Base-by-base conservation (phyloP, 2,888 invertebrate genomes). In the Cloeon dipterum region DNA sequence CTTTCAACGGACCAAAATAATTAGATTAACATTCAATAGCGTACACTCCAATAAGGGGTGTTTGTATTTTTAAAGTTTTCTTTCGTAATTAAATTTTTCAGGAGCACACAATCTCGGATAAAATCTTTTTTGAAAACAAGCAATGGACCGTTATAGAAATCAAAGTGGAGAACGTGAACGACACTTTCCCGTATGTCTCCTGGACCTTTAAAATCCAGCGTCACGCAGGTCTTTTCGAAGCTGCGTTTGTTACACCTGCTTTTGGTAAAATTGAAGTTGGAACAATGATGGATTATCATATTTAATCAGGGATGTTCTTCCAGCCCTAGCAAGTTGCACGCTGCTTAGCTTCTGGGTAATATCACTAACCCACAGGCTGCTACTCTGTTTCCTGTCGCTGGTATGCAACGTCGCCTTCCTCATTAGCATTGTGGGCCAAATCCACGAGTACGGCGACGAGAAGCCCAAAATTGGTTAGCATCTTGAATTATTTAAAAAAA, bases 361-460 rank as follows among this genome's bases (percentile, higher is more conserved):
- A 1, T 58, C 59, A 39, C 63, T 66, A 36, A 53, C 58, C 33
- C 67, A 68, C 34, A 57, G 74, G 41, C 49, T 73, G 20, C 48
- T 61, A 20, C 46, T 74, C 26, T 58, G 63, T 32, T 61, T 63
- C 43, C 59, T 70, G 32, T 70, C 68, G 48, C 57, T 74, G n/a
- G 58, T 69, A 32, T 62, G 63, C 11, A 72, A 74, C 47, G 63
- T 70, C 39, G 49, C 63, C 18, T 66, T 65, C 47, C 51, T 71
- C 2, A 64, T 66, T 33, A 65, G 68, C 50, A 53, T 74, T 13
- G 63, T 66, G 13, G 68, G 65, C 55, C 55, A 61, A 39, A 52
- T 74, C 23, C 73, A 74, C 3, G 58, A 63, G 40, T 66, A 66
- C 47, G 70, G 71, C 38, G 52, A 59, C 2, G 62, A 61, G 13